A percentile compares a stretch with the other conserved stretches of the same genome.
Evolutionary conservation across 2,113 vertebrate species (phyloP).

Genomic region (Sprattus sprattus): DNA sequence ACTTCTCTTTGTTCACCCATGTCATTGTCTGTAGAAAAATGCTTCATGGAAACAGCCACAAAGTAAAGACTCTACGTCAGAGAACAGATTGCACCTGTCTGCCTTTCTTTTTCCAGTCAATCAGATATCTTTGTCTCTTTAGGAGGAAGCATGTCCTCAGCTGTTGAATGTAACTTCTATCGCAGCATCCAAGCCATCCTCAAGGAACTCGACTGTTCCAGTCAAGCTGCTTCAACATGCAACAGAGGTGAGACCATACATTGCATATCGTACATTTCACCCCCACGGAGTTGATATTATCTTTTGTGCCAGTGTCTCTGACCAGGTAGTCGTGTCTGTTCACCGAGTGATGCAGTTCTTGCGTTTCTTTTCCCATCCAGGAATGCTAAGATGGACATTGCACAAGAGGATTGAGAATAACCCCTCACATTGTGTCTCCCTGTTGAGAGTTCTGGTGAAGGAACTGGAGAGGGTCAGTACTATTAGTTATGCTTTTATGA

Average conservation of each 20-base stretch:
- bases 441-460: constrained; percentile 76
- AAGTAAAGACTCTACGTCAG: not conserved
- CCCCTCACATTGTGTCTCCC: constrained; percentile 61
- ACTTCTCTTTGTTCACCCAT: not conserved
- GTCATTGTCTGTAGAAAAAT: not conserved
- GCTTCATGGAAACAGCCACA: constrained; percentile 34
- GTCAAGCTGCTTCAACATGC: constrained; percentile 53
- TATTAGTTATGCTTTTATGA: not conserved
- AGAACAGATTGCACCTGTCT: not conserved
- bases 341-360: not conserved
- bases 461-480: constrained; percentile 80
- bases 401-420: constrained; percentile 80
- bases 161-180: constrained; percentile 73
- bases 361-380: constrained; percentile 53
- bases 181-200: constrained; percentile 77
- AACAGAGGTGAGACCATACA: constrained; percentile 67
- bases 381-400: constrained; percentile 82
- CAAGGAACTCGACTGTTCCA: constrained; percentile 71
- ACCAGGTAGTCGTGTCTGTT: not conserved
- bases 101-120: not conserved
- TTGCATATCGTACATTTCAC: not conserved
- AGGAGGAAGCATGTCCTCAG: constrained; percentile 40
- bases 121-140: not conserved
- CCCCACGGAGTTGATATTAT: no score
- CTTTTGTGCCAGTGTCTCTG: not conserved